Base-by-base conservation (phyloP, 53 echinoderm and acorn worm genomes). In the Holothuria scabra region DNA sequence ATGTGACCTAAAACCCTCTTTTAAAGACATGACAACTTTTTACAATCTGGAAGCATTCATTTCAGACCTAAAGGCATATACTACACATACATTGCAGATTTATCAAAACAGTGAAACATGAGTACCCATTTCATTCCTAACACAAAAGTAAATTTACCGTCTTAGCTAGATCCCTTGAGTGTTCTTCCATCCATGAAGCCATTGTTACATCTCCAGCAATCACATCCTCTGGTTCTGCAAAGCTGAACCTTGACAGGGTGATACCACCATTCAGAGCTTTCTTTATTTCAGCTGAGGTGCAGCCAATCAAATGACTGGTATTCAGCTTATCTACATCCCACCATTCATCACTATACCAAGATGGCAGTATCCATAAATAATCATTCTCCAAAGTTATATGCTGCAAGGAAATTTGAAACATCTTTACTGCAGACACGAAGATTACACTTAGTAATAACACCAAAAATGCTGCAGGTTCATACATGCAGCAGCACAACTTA, bases 311-410 rank as follows among this genome's bases (percentile, higher is more conserved):
- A 74, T 88, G 78, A 9, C 65, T 76, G 19, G 56, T 63, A 68
- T 96, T 96, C 80, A 87, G 90, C 58, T 72, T 87, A 78, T 96
- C 93, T 14, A 93, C 88, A 49, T 96, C 91, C 96, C 96, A 96
- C 96, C 96, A 96, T 18, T 63, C 79, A 56, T 87, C 74, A 13
- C 85, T 55, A 28, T 91, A 96, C 84, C 88, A 90, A 32, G 87
- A 82, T 2, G 96, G 93, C 23, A 96, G 61, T 60, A 96, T 89
- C 96, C 96, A 96, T 88, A 93, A 89, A 86, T 85, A 93, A 62
- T 93, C 96, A 24, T 86, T 41, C 58, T 89, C 81, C 10, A 89
- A 76, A 21, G 88, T 91, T 56, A 90, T 67, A 37, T 84, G 88
- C 96, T 96, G 86, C 14, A 70, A 31, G 38, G 52, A 52, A 18